Evolutionary conservation across 2,113 vertebrate genomes (phyloP).

Genomic region (Sorex araneus): DNA sequence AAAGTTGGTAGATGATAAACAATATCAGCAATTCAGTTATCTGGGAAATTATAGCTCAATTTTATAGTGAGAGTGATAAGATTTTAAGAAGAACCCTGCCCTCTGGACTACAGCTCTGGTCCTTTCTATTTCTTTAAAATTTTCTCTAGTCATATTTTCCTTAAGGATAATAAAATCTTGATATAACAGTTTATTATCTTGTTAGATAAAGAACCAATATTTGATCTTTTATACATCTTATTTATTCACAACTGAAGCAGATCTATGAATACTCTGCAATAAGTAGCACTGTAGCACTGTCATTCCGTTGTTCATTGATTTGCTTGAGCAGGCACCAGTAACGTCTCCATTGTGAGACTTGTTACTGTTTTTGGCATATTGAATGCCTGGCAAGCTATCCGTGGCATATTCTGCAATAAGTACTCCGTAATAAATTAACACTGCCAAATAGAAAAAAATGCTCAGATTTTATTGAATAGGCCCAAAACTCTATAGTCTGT

Average conservation of each 20-base stretch:
- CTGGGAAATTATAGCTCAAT: background rate
- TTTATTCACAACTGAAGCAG: too few species aligned
- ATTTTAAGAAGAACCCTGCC: background rate
- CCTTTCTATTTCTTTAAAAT: slow-evolving; percentile 14
- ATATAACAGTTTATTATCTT: slow-evolving; percentile 17
- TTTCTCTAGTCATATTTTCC: slow-evolving; percentile 13
- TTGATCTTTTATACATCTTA: slow-evolving; percentile 44
- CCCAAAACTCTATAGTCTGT: slow-evolving; percentile 10
- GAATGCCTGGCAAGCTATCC: too few species aligned
- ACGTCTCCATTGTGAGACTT: too few species aligned
- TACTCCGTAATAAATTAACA: too few species aligned
- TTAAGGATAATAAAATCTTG: slow-evolving; percentile 44
- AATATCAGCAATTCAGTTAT: slow-evolving; percentile 31
- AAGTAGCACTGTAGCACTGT: too few species aligned
- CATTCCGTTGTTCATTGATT: too few species aligned
- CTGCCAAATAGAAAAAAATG: slow-evolving; percentile 19
- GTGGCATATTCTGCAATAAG: too few species aligned
- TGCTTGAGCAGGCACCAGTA: too few species aligned
- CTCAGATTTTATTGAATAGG: background rate
- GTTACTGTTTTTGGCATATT: too few species aligned
- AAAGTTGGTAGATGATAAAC: background rate
- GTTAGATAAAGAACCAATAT: background rate
- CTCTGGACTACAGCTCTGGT: too few species aligned
- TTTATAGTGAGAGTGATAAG: background rate
- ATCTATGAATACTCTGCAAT: too few species aligned